Base-by-base conservation (phyloP, 2,888 invertebrate species). In the Spisula subtruncata region DNA sequence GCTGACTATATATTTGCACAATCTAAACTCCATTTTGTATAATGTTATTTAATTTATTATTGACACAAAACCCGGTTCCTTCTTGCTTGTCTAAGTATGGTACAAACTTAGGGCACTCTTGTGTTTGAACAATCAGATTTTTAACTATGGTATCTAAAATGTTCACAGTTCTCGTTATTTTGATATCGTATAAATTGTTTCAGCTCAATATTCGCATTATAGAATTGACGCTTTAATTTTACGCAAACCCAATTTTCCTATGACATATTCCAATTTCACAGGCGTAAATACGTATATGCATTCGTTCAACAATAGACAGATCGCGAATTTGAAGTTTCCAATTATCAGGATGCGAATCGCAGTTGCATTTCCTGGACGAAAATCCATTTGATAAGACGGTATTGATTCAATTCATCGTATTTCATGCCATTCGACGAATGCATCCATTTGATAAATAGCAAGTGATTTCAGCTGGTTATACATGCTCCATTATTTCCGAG, bases 251-350 rank as follows among this genome's bases (percentile, higher is more conserved):
- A 66, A 66, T 66, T 66, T 66, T 66, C 60, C 12, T n/a, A 25
- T 66, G 60, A 66, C 60, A 66, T 66, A 66, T 66, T 66, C 60
- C 25, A 66, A 66, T 66, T 66, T 25, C 60, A 66, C 25, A 75
- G 32, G 18, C 75, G 75, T 32, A 16, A 18, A 75, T 75, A n/a
- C n/a, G n/a, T n/a, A 32, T 16, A 32, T 75, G 75, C 29, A 32
- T 25, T 60, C 25, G 60, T 60, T 29, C 35, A 75, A 32, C 18
- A 32, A 35, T 75, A 75, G 75, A 35, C 35, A 16, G 16, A 32
- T 18, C 75, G 18, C 32, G 0, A 75, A 14, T 35, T 18, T 18
- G 75, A 75, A 4, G 18, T 75, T 32, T 75, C 75, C 5, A 75
- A 75, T 75, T 75, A 75, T 75, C 35, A 35, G 8, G 35, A 14